Evolutionary conservation across 2,797 vertebrate species (phyloP), one percentile per base, ranked within the genome.

Genomic region (Microtus obscurus): DNA sequence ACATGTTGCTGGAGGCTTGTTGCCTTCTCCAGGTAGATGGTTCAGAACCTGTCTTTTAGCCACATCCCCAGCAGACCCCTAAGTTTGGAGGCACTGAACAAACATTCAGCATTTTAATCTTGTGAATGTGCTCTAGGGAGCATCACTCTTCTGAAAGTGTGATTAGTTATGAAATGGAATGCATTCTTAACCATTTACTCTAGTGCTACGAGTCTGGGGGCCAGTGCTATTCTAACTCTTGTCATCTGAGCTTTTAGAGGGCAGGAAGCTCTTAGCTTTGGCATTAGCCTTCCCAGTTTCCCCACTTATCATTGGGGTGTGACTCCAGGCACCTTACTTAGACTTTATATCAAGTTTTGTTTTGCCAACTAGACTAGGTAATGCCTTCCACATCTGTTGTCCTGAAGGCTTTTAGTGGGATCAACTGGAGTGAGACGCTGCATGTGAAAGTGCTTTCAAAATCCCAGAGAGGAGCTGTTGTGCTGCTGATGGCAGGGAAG

Each of bases 321-420:
- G 61, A 69, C 78, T 43, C 61, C 40, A 63, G 56, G 34, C 34
- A 51, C 79, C 34, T 83, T 91, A 10, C 43, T 34, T 37, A 73
- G n/a, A 29, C 12, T 29, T 12, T 19, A 5, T 29, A 17, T 53
- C 69, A 37, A 10, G 21, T 76, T 93, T 74, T 89, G 56, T 89
- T 78, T 77, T 86, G 67, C 89, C 74, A 43, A 69, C 23, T 43
- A 48, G 67, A 73, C n/a, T 2, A 48, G 29, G 43, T 25, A 6
- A 29, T 69, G 31, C 82, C 76, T 85, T 80, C 82, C 83, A 76
- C 67, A 29, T 89, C 83, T 87, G 74, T 82, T 95, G 74, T 90
- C 59, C 94, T 81, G 61, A 77, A 86, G 65, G 56, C 94, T 73
- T 0, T 94, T 87, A 74, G 78, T 40, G 69, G 78, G 79, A 53